These are phyloP conservation scores for Phycodurus eques DNA, from an alignment of 2,113 vertebrate species.

Conservation along the genomic window DNA sequence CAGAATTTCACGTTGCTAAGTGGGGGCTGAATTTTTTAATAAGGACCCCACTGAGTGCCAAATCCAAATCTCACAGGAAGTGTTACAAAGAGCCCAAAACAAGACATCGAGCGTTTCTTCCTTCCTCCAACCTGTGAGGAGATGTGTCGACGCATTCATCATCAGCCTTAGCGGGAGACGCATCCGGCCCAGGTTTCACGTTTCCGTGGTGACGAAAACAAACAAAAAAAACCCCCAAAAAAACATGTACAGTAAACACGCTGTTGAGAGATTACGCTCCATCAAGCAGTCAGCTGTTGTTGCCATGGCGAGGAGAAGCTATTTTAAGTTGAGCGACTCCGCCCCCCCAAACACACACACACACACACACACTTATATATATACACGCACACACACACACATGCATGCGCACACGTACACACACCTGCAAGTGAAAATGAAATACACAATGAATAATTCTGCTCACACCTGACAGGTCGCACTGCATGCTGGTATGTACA, in stretches of 20 bases:
- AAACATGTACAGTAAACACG: conserved; percentile 22
- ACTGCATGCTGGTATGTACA: not conserved
- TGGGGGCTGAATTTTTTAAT: not conserved
- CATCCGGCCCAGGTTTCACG: conserved; percentile 16
- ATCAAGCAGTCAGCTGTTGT: conserved; percentile 48
- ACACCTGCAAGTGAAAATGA: not conserved
- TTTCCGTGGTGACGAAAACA: conserved; percentile 44
- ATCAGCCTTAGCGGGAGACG: conserved; percentile 29
- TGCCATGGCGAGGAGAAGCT: conserved; percentile 67
- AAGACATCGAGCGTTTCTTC: not conserved
- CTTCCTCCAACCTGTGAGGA: not conserved
- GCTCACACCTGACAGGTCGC: not conserved
- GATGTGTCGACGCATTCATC: conserved; percentile 33
- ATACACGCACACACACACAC: no score
- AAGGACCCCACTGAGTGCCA: not conserved
- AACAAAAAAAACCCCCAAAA: no score
- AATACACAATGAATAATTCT: not conserved
- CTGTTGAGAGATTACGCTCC: conserved; percentile 45
- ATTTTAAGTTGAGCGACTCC: conserved; percentile 57
- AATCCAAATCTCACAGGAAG: not conserved
- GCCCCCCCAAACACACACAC: not conserved
- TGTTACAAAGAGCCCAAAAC: not conserved
- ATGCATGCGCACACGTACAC: not conserved
- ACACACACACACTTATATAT: not conserved
- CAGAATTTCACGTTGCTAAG: not conserved